Evolutionary conservation across 2,888 invertebrate genomes (phyloP), one percentile per base, ranked within the genome.

Genomic region (Branchellion lobata): DNA sequence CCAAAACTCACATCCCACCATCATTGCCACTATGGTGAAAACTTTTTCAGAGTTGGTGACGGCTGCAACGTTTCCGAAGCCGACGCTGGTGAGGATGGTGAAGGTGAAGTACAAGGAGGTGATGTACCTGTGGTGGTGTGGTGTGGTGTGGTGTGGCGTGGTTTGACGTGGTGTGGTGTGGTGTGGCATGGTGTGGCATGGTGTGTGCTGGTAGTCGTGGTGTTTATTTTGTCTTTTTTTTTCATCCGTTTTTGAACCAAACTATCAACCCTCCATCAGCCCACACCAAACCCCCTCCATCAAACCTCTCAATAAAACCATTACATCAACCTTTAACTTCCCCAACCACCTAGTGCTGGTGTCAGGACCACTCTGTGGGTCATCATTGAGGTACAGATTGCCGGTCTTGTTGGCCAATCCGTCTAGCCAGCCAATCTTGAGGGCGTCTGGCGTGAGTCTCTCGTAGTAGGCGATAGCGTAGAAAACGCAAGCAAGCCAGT

Each of bases 401-500:
- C 85, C 84, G 21, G 84, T 83, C 51, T 84, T 85, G 31, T 84
- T 82, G 2, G 87, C 86, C 33, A 87, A 82, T 2, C 83, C 81
- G 81, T 87, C 87, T 73, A 87, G 81, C 87, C 87, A 87, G 36
- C 85, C 83, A 36, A 87, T 85, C 27, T 84, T 36, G 18, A 73
- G 40, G 14, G 33, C 36, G 8, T 69, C 69, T 5, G 61, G 40
- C 40, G 33, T 65, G 14, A 33, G 51, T n/a, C 81, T 29, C 82
- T 87, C 87, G 81, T 86, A 84, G 82, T 86, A 86, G 36, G 87
- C 87, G 47, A 88, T 87, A 81, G 86, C 86, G 82, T 88, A 87
- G 84, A 88, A 88, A 57, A 87, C 86, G 82, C 88, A 88, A 27
- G 88, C 88, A 51, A 88, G 83, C 88, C 88, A 88, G 83, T 88